Conservation (phyloP, 2,797 vertebrate genomes). For the Arrhamphus sclerolepis region DNA sequence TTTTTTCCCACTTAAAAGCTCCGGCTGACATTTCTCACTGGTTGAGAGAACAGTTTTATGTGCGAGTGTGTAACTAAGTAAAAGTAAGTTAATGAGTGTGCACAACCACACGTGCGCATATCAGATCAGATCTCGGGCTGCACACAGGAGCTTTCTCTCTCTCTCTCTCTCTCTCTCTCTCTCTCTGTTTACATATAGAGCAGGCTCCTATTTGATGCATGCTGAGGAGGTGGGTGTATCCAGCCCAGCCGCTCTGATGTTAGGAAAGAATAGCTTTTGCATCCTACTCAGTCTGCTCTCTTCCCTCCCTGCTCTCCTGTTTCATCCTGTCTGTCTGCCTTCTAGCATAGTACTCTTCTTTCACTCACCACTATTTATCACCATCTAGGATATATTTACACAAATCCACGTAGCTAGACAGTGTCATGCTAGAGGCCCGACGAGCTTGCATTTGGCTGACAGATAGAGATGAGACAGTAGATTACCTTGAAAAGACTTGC, state of each 20-base stretch:
- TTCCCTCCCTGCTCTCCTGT: constrained; percentile 53
- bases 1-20: constrained; percentile 39
- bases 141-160: constrained; percentile 38
- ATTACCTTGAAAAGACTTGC: constrained; percentile 17
- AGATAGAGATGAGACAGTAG: constrained; percentile 12
- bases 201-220: constrained; percentile 58
- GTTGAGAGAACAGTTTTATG: constrained; percentile 12
- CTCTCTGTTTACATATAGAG: constrained; percentile 29
- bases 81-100: constrained; percentile 45
- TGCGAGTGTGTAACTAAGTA: constrained; percentile 24
- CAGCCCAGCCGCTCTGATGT: constrained; percentile 71
- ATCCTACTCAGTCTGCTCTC: constrained; percentile 73
- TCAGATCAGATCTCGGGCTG: constrained; percentile 52
- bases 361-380: constrained; percentile 54
- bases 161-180: constrained; percentile 10
- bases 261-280: constrained; percentile 62
- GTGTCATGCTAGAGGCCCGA: constrained; percentile 5
- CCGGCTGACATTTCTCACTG: constrained; percentile 20
- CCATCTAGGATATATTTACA: constrained; percentile 55
- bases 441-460: constrained; percentile 22
- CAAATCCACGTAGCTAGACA: constrained; percentile 53
- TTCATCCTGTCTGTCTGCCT: constrained; percentile 63
- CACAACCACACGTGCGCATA: constrained; percentile 31
- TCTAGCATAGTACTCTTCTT: constrained; percentile 56
- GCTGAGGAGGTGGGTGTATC: constrained; percentile 79